phyloP scores from a whole-genome alignment of 2,113 vertebrate species.

The Misgurnus mizolepis region DNA sequence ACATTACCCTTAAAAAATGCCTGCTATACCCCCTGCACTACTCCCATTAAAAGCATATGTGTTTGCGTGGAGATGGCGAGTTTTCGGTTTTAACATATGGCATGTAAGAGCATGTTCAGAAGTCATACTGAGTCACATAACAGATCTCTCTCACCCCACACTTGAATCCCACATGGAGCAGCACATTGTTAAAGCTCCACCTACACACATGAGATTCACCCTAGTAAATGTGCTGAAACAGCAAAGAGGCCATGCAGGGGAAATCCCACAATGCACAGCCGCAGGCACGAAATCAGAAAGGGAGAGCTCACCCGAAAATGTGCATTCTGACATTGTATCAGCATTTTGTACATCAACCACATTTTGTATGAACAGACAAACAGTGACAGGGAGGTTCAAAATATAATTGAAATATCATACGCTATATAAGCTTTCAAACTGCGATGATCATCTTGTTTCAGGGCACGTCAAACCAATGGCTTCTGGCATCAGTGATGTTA shows the following conservation, averaged over 20 bases:
- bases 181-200: conserved; percentile 14
- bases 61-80: not conserved
- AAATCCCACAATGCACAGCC: conserved; percentile 15
- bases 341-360: no score
- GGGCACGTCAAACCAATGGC: no score
- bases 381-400: no score
- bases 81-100: conserved; percentile 32
- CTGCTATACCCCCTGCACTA: no score
- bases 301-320: not conserved
- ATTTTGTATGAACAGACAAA: no score
- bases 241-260: not conserved
- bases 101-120: conserved; percentile 32
- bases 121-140: conserved; percentile 15
- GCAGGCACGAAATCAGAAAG: not conserved
- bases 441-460: no score
- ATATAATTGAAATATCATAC: no score
- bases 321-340: no score
- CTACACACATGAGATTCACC: conserved; percentile 37
- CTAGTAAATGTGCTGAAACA: not conserved
- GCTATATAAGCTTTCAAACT: no score
- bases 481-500: no score
- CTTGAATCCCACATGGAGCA: conserved; percentile 6
- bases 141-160: conserved; percentile 9
- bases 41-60: not conserved
- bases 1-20: no score